Evolutionary conservation across 2,113 vertebrate genomes (phyloP), one percentile per base, ranked within the genome.

Genomic region (Carassius gibelio): DNA sequence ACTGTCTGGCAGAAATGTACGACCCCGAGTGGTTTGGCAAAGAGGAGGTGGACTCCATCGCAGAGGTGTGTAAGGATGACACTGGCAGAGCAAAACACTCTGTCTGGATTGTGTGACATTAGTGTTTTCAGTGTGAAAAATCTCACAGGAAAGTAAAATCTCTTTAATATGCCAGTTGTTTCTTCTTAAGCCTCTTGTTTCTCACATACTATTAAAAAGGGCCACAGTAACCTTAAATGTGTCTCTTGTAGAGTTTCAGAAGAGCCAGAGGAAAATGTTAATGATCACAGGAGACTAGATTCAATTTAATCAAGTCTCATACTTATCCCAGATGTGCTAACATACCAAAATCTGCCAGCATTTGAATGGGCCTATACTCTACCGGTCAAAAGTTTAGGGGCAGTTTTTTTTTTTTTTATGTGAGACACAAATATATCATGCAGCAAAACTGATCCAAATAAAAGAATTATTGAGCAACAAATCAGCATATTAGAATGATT

Each of bases 11-110:
- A 61, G 98, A 99, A 71, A 96, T 99, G 89, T 99, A 99, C 42
- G 98, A 99, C 80, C 96, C 97, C 0, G 97, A 99, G 0, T 99
- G 98, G 98, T 96, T 97, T 17, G 98, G 98, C 64, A 97, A 97
- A 91, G 97, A 97, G 9, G 97, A 99, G 69, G 95, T 97, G 17
- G 96, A 96, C 89, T 90, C 96, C 75, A 91, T 99, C 57, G 93
- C 93, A 8, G 97, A 99, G 97, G 98, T 99, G 91, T 91, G 91
- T 85, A 75, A 78, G 34, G 17, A 19, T 48, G 3, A 55, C 75
- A 82, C 13, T 8, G 26, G 21, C 42, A 69, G 36, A 45, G 36
- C 72, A 13, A 14, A 75, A 48, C 72, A 50, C 26, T 45, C 6
- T 80, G 38, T 61, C 34, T 62, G 59, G 59, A 17, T 38, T 80